Evolutionary conservation across 2,888 invertebrate species (phyloP).

Genomic region (Leucoma salicis): DNA sequence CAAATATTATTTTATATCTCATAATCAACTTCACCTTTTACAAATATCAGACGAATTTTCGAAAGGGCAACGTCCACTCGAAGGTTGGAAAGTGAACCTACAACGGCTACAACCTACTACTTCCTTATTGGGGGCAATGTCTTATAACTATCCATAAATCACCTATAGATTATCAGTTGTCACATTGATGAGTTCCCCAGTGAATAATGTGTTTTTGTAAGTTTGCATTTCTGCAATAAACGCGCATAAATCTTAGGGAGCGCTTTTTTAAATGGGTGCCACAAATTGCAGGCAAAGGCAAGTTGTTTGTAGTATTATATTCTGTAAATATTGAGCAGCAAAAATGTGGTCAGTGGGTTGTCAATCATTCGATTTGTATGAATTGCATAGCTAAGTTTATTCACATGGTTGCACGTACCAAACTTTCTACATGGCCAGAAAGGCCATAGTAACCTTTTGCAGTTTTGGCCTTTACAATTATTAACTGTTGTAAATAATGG

Average conservation of each 20-base stretch:
- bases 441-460: too few species aligned
- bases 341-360: not conserved
- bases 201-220: not conserved
- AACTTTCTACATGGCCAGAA: slow-evolving; percentile 12
- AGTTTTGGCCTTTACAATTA: too few species aligned
- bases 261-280: too few species aligned
- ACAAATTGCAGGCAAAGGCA: too few species aligned
- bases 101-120: slow-evolving; percentile 5
- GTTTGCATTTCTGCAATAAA: too few species aligned
- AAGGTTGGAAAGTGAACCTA: slow-evolving; percentile 20
- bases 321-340: too few species aligned
- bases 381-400: slow-evolving; percentile 8
- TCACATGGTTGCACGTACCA: slow-evolving; percentile 12
- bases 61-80: slow-evolving; percentile 24
- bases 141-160: slow-evolving; percentile 7
- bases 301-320: too few species aligned
- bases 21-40: slow-evolving; percentile 4
- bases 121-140: slow-evolving; percentile 21
- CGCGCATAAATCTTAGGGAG: too few species aligned
- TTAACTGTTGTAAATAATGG: too few species aligned
- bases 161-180: not conserved
- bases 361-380: slow-evolving; percentile 13
- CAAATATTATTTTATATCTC: too few species aligned
- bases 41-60: slow-evolving; percentile 16
- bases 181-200: slow-evolving; percentile 2